A percentile compares a stretch with the other conserved stretches of the same genome.
phyloP scores from a whole-genome alignment of 2,113 vertebrate species.

The Sylvia atricapilla region DNA sequence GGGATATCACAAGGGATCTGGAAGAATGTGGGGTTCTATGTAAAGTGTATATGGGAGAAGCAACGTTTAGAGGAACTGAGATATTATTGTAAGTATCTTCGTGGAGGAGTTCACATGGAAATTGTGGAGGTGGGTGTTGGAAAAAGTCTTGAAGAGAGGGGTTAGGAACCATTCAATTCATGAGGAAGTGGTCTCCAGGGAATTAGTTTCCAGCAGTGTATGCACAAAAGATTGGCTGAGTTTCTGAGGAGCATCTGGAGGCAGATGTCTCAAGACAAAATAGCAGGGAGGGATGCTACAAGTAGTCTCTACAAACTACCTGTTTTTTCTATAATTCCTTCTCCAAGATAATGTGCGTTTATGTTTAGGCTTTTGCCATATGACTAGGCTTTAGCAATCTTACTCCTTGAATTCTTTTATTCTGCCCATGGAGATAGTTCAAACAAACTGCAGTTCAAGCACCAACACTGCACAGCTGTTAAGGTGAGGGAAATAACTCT shows the following conservation, averaged over 20 bases:
- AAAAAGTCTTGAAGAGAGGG: background rate
- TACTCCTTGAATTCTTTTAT: background rate
- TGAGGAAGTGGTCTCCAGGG: background rate
- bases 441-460: background rate
- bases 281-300: background rate
- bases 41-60: background rate
- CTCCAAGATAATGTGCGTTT: background rate
- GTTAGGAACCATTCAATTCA: background rate
- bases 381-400: background rate
- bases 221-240: background rate
- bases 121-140: background rate
- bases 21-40: background rate
- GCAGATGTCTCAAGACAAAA: background rate
- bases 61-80: background rate
- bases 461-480: background rate
- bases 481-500: background rate
- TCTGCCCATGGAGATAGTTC: background rate
- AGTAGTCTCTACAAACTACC: background rate
- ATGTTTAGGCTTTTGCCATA: background rate
- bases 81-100: background rate
- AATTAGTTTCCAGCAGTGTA: background rate
- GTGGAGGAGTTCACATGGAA: background rate
- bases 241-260: background rate
- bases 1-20: background rate
- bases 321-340: background rate